Base-by-base conservation (phyloP, 2,113 vertebrate genomes). In the Pelobates fuscus region DNA sequence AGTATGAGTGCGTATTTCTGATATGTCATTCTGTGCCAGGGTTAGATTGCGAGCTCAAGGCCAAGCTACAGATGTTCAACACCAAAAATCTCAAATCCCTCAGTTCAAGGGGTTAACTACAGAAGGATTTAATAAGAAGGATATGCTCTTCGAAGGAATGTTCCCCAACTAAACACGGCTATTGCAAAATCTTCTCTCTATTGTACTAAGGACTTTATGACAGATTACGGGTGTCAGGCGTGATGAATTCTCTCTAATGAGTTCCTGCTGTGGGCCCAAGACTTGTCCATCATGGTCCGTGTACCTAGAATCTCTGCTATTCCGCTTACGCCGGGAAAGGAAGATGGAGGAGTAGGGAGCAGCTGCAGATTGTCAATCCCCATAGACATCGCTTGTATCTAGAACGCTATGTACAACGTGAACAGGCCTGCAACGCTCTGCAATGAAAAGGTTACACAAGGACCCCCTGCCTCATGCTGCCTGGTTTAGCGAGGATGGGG, bases 241-340 rank as follows among this genome's bases (percentile, higher is more conserved):
- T 77, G 78, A 89, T 72, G 78, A 81, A 85, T 21, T 82, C 77
- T 70, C 85, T 37, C 25, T 81, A 83, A 80, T 77, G 70, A 82
- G 61, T 82, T 84, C 76, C 68, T 67, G 57, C 44, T 71, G 73
- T 55, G 29, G 65, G 52, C 60, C 70, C 10, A 11, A 67, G 70
- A 70, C 69, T 77, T 24, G 65, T 67, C 68, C 75, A 67, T 70
- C 58, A 78, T 57, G 64, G 62, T 67, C 3, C 32, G 74, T 74
- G 69, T 69, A 63, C 10, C 30, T 21, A 49, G 8, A 12, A 30
- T 44, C 32, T 41, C 24, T 8, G 8, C 27, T 37, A n/a, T 32
- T 63, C 27, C 17, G 37, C 46, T 12, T 49, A 24, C 18, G 14
- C 15, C 8, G 37, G 52, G 24, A 10, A 2, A 25, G 55, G 59